A percentile compares a stretch with the other conserved stretches of the same genome.
Evolutionary conservation across 2,888 invertebrate genomes (phyloP).

Genomic region (Crossocerus cetratus): DNA sequence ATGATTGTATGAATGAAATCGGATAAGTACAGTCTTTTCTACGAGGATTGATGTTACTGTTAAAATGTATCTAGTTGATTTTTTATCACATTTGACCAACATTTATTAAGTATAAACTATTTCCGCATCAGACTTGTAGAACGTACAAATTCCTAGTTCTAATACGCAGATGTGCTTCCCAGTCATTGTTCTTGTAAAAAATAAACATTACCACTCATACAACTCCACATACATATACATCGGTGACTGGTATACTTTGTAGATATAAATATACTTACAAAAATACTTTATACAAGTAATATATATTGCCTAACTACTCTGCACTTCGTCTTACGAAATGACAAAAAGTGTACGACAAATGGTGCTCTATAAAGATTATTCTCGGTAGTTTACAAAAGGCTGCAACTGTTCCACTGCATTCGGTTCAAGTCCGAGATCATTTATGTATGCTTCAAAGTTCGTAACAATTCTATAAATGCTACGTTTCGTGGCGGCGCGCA

Average conservation of each 20-base stretch:
- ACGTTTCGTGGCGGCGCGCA: constrained; percentile 83
- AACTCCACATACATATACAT: too few relatives aligned
- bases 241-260: constrained; percentile 6
- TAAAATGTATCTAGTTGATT: not conserved
- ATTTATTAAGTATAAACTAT: not conserved
- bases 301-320: constrained; percentile 30
- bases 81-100: not conserved
- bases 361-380: constrained; percentile 69
- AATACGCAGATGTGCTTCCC: not conserved
- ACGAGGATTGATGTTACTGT: not conserved
- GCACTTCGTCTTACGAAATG: constrained; percentile 12
- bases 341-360: constrained; percentile 19
- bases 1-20: not conserved
- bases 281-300: constrained; percentile 30
- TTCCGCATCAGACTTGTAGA: too few relatives aligned
- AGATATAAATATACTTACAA: constrained; percentile 38
- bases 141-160: not conserved
- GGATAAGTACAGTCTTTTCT: not conserved
- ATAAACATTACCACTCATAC: not conserved
- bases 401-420: constrained; percentile 82
- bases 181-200: constrained; percentile 22
- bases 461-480: constrained; percentile 85
- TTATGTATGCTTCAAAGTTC: constrained; percentile 83
- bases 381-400: constrained; percentile 82
- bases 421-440: constrained; percentile 82